Evolutionary conservation across 2,113 vertebrate species (phyloP).

Genomic region (Pterocles gutturalis): DNA sequence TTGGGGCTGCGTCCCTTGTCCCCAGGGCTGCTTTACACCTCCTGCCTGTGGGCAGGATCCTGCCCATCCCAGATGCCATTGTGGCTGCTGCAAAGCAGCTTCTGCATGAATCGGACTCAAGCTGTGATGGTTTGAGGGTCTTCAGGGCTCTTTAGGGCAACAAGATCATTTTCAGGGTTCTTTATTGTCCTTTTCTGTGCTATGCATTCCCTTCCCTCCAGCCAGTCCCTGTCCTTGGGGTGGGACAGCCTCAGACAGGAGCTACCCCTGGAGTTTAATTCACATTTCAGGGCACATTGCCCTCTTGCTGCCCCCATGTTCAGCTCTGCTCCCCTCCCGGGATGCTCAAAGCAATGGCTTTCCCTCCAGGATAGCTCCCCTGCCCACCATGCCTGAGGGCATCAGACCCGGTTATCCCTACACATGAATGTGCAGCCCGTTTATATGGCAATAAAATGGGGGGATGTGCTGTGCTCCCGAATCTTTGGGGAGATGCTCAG

Average conservation of each 20-base stretch:
- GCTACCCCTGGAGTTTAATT: not conserved
- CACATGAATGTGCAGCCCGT: rapidly evolving
- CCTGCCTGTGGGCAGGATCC: not conserved
- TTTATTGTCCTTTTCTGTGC: not conserved
- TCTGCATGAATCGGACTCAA: rapidly evolving
- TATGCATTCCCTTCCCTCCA: not conserved
- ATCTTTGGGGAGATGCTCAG: not conserved
- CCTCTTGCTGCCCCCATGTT: rapidly evolving
- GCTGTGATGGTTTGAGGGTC: rapidly evolving
- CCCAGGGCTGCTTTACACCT: not conserved
- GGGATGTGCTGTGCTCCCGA: rapidly evolving
- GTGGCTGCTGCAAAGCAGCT: not conserved
- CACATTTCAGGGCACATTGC: rapidly evolving
- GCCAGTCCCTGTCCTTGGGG: not conserved
- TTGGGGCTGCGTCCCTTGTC: rapidly evolving
- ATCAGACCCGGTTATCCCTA: not conserved
- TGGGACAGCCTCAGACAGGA: not conserved
- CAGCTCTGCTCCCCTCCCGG: rapidly evolving
- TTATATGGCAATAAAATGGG: not conserved
- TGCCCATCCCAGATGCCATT: not conserved
- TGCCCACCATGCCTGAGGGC: rapidly evolving
- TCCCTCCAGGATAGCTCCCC: rapidly evolving
- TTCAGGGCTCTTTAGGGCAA: not conserved
- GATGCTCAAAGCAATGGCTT: not conserved
- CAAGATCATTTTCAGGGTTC: not conserved